Conservation (phyloP, 1,140 invertebrate genomes). For the Aphidius gifuensis region DNA sequence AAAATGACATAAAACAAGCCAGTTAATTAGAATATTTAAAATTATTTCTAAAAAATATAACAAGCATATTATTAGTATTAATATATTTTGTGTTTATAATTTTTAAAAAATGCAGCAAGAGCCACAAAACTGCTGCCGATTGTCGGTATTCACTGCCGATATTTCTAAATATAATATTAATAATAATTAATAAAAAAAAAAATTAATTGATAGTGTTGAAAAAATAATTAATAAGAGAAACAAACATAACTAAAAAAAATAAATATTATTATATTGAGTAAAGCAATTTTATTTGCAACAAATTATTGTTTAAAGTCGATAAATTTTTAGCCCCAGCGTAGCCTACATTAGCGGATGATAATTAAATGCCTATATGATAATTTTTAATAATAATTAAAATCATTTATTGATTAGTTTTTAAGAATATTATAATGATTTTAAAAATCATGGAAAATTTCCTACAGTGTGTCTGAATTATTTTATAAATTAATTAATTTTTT, state of each 20-base stretch:
- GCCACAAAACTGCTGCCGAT: conserved; percentile 47
- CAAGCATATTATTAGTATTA: too few species aligned
- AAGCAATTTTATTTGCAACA: too few species aligned
- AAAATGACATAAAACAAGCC: too few species aligned
- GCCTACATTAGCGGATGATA: conserved; percentile 27
- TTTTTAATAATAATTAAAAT: conserved; percentile 23
- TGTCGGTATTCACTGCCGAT: conserved; percentile 58
- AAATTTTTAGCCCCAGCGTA: conserved; percentile 25
- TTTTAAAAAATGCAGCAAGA: conserved; percentile 35
- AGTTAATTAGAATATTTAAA: too few species aligned
- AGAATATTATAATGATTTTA: background rate
- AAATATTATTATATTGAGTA: conserved; percentile 8
- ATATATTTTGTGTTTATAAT: too few species aligned
- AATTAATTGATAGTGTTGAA: conserved; percentile 13
- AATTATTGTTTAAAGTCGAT: conserved; percentile 14
- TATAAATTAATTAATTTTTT: too few species aligned
- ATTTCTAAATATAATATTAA: conserved; percentile 52
- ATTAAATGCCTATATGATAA: conserved; percentile 28
- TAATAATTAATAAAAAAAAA: conserved; percentile 32
- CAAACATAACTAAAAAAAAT: conserved; percentile 33
- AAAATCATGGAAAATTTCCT: background rate
- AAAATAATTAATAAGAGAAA: conserved; percentile 26
- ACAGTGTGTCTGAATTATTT: too few species aligned
- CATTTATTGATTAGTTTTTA: conserved; percentile 20
- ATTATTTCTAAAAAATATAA: too few species aligned